phyloP scores from a whole-genome alignment of 2,113 vertebrate genomes.

The Alaudala cheleensis region DNA sequence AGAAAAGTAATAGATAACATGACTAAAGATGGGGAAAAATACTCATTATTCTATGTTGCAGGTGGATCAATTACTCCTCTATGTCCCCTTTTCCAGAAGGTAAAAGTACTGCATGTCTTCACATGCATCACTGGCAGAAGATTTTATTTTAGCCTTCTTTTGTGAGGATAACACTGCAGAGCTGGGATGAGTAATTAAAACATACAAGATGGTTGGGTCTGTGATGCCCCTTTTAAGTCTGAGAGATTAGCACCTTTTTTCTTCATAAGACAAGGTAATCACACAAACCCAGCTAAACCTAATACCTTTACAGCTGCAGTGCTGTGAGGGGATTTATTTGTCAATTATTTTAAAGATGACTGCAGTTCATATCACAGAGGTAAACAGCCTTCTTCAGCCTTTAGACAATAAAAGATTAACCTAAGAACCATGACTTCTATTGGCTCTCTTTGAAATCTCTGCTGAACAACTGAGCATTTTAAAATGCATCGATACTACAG shows the following conservation, averaged over 20 bases:
- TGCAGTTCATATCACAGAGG: constrained; percentile 68
- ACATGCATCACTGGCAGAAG: neutral
- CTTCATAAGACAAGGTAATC: constrained; percentile 67
- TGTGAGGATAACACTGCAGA: constrained; percentile 11
- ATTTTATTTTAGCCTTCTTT: neutral
- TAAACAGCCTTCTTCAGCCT: constrained; percentile 68
- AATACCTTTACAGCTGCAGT: constrained; percentile 66
- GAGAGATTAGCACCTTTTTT: constrained; percentile 63
- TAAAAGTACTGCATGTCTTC: neutral
- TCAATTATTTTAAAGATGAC: constrained; percentile 76
- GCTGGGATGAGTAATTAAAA: constrained; percentile 66
- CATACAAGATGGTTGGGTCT: constrained; percentile 30
- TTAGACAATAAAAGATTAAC: constrained; percentile 75
- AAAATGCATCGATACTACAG: constrained; percentile 44
- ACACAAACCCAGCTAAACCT: constrained; percentile 71
- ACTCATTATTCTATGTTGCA: neutral
- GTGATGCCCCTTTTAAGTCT: constrained; percentile 55
- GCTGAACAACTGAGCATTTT: constrained; percentile 43
- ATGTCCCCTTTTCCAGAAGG: neutral
- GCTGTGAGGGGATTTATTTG: constrained; percentile 71
- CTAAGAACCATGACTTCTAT: constrained; percentile 59
- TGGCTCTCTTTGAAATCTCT: constrained; percentile 65
- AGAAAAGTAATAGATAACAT: neutral
- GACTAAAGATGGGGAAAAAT: neutral
- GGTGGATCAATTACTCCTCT: neutral